Conservation (phyloP, 2,888 invertebrate genomes). For the Parochlus steinenii region DNA sequence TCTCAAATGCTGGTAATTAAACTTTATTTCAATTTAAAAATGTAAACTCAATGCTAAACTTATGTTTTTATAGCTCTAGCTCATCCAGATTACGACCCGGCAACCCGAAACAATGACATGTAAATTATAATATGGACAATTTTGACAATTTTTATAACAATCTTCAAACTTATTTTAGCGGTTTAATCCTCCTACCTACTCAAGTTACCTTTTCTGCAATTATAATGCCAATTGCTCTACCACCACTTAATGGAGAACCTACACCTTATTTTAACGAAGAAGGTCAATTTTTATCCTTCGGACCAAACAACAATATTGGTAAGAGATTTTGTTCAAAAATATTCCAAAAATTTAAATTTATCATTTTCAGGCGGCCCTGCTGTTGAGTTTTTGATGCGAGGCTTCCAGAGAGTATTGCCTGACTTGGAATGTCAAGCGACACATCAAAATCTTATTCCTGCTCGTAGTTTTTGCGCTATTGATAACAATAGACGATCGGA, state of each 20-base stretch:
- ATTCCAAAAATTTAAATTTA: not conserved
- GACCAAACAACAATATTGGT: not conserved
- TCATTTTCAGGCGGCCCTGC: not conserved
- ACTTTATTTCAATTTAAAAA: not conserved
- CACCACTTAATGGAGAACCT: not conserved
- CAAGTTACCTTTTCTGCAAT: not conserved
- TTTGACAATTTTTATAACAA: not conserved
- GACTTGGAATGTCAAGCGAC: not conserved
- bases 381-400: not conserved
- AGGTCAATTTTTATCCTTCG: slow-evolving; percentile 7
- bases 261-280: slow-evolving; percentile 4
- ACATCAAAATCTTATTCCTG: not conserved
- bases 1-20: not conserved
- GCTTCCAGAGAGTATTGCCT: not conserved
- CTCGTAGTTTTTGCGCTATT: slow-evolving; percentile 4
- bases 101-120: slow-evolving; percentile 2
- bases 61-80: no score
- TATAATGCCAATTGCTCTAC: slow-evolving; percentile 1
- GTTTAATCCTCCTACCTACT: slow-evolving; percentile 1
- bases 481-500: slow-evolving; percentile 1
- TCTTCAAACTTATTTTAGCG: slow-evolving; percentile 6
- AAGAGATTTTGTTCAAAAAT: not conserved
- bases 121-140: slow-evolving; percentile 6
- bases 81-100: slow-evolving; percentile 9
- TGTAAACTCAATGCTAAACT: no score